These are phyloP conservation scores for Heliconius congener DNA, from an alignment of 1,140 invertebrate species.

Conservation along the genomic window DNA sequence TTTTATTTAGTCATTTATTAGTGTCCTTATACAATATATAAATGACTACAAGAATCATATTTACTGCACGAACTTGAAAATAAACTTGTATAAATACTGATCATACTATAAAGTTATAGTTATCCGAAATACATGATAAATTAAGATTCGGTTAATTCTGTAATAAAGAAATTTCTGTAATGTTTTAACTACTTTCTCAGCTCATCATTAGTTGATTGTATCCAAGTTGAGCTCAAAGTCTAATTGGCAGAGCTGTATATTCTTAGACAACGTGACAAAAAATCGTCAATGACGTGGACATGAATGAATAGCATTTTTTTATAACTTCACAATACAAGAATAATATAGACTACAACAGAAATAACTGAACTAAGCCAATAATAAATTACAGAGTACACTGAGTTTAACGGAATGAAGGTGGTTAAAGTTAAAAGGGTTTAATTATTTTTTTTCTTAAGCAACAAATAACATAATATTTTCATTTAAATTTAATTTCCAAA, in stretches of 20 bases:
- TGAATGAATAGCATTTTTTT: constrained; percentile 7
- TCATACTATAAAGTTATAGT: too few relatives aligned
- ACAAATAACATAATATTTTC: too few relatives aligned
- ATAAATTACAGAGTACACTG: neutral
- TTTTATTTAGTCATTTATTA: too few relatives aligned
- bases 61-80: too few relatives aligned
- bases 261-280: constrained; percentile 42
- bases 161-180: neutral
- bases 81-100: too few relatives aligned
- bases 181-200: neutral
- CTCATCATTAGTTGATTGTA: neutral
- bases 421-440: neutral
- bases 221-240: constrained; percentile 49
- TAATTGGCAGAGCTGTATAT: constrained; percentile 51
- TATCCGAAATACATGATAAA: too few relatives aligned
- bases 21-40: too few relatives aligned
- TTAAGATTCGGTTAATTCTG: too few relatives aligned
- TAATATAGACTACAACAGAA: neutral
- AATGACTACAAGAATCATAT: too few relatives aligned
- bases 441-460: too few relatives aligned
- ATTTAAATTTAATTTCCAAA: too few relatives aligned
- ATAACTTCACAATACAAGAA: constrained; percentile 10
- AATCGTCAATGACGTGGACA: constrained; percentile 29
- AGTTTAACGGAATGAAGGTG: neutral
- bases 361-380: neutral